Base-by-base conservation (phyloP, 2,113 vertebrate genomes). In the Paracanthobrama guichenoti region DNA sequence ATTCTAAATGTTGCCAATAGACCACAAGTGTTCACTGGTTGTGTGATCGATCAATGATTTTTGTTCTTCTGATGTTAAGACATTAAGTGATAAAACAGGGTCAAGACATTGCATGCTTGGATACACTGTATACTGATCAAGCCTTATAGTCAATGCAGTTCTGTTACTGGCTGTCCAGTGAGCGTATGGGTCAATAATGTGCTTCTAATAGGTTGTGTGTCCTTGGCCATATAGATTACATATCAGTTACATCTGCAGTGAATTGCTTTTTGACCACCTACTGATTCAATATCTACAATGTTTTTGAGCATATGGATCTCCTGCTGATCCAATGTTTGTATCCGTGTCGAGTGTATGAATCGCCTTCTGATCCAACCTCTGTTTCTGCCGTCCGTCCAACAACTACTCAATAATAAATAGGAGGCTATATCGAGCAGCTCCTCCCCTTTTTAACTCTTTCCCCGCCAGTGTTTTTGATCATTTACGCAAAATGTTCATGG, bases 1-100 rank as follows among this genome's bases (percentile, higher is more conserved):
- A 80, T 80, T 80, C 87, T 50, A 64, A 74, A 77, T 85, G 73
- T 85, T 82, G 14, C 82, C 77, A 84, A 88, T 80, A 78, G 67
- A 55, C 57, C 57, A 69, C 24, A 42, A 85, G 76, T 28, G 48
- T 85, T 82, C 39, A 18, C 53, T 44, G 35, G 46, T 48, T 66
- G 74, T 3, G 11, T 64, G 66, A 73, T 79, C 35, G 80, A 73
- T 85, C 55, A 73, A 35, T 53, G 66, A 57, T 64, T 85, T 85
- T 53, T 39, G 55, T 71, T 35, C 24, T 31, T 57, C 24, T 83
- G 86, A 81, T 50, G 20, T 42, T 73, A 77, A 20, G 69, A 62
- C 39, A 46, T 66, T 22, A 35, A n/a, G 20, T 18, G 75, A 59
- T 57, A 87, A 79, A 57, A 9, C 24, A 50, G 44, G 31, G 67